These are phyloP conservation scores for Selene dorsalis DNA, from an alignment of 2,797 vertebrate genomes.

Conservation along the genomic window DNA sequence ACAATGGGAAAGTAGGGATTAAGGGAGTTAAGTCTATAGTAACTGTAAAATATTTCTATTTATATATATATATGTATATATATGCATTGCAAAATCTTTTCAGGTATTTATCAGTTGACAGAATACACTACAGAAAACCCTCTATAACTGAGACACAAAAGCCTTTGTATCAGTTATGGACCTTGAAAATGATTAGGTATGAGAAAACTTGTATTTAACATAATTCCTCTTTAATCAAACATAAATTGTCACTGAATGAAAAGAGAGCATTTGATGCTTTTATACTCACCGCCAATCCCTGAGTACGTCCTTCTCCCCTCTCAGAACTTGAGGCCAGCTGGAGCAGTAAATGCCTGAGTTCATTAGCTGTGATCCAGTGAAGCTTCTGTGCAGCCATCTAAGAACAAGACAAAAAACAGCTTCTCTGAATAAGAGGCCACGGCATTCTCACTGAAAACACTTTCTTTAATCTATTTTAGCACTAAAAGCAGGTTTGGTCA, in stretches of 20 bases:
- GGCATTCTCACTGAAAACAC: conserved; percentile 36
- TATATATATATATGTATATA: too few relatives aligned
- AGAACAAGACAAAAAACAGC: conserved; percentile 38
- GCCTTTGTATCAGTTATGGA: neutral
- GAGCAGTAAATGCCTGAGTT: conserved; percentile 49
- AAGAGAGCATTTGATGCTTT: conserved; percentile 13
- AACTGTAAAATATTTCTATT: neutral
- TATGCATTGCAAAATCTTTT: neutral
- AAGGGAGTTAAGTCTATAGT: neutral
- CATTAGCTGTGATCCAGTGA: conserved; percentile 47
- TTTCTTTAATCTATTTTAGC: conserved; percentile 12
- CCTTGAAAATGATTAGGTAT: neutral
- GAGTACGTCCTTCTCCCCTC: neutral
- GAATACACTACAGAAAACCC: neutral
- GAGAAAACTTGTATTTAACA: neutral
- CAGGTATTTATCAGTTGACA: neutral
- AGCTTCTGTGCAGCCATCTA: conserved; percentile 17
- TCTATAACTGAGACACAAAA: neutral
- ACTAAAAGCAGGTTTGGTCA: conserved; percentile 19
- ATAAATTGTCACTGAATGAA: conserved; percentile 1
- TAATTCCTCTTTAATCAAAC: neutral
- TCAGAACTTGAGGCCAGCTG: conserved; percentile 30
- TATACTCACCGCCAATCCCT: neutral
- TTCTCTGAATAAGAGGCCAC: conserved; percentile 38
- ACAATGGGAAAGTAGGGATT: neutral